These are phyloP conservation scores for Pristis pectinata DNA, from an alignment of 2,797 vertebrate species.

Conservation along the genomic window DNA sequence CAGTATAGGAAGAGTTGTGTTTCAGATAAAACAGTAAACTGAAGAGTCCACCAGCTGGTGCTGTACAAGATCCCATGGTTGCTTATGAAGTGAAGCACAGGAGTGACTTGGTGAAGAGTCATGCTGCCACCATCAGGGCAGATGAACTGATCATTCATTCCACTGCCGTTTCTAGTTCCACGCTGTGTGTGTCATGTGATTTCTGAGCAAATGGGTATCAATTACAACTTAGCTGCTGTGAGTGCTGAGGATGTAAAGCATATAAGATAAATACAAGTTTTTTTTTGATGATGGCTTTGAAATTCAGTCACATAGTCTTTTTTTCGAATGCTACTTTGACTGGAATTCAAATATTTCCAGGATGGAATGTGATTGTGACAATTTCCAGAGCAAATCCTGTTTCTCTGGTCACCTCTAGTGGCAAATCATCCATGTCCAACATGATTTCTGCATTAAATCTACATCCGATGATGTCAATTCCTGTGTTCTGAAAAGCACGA, in stretches of 20 bases:
- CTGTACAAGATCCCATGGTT: neutral
- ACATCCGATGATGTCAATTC: too few relatives aligned
- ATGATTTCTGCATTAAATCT: too few relatives aligned
- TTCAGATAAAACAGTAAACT: neutral
- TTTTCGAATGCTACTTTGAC: too few relatives aligned
- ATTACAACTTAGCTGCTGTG: neutral
- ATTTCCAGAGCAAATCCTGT: too few relatives aligned
- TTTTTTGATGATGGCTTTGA: neutral
- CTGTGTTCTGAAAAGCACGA: too few relatives aligned
- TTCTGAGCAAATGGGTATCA: neutral
- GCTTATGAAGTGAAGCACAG: neutral
- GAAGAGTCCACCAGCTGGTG: neutral
- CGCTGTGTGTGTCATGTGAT: neutral
- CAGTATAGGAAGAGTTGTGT: neutral
- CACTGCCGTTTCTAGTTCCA: neutral
- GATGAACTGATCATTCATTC: neutral
- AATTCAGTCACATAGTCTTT: too few relatives aligned
- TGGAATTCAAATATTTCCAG: too few relatives aligned
- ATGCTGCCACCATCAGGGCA: neutral
- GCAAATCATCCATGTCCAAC: too few relatives aligned
- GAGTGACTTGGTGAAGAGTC: neutral
- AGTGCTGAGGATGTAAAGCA: neutral
- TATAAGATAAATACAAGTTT: neutral
- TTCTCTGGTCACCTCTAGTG: too few relatives aligned
- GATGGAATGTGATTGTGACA: too few relatives aligned